Conservation (phyloP, 2,113 vertebrate genomes). For the Nannospalax galili region DNA sequence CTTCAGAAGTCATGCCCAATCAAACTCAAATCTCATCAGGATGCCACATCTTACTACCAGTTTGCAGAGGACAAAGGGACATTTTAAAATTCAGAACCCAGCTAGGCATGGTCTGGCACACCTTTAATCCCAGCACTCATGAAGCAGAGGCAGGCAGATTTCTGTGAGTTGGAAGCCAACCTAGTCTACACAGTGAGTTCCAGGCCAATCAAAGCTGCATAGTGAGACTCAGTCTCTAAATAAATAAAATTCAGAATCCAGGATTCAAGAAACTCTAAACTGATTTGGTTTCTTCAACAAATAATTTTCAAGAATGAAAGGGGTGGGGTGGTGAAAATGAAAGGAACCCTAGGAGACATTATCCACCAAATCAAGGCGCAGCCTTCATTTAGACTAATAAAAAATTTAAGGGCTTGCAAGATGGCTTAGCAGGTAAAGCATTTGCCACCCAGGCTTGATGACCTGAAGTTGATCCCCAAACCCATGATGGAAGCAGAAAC, state of each 20-base stretch:
- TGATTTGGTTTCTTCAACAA: constrained; percentile 6
- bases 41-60: background rate
- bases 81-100: no score
- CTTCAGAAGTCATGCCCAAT: background rate
- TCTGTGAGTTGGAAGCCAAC: no score
- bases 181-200: no score
- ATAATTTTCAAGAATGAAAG: background rate
- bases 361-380: background rate
- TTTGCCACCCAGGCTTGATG: background rate
- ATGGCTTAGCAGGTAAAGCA: background rate
- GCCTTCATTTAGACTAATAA: background rate
- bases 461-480: background rate
- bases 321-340: background rate
- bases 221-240: no score
- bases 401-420: background rate
- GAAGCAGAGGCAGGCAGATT: no score
- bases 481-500: background rate
- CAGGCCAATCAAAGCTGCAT: no score
- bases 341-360: background rate
- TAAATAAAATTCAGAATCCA: background rate
- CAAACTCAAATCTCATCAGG: background rate
- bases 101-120: no score
- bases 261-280: background rate
- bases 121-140: background rate
- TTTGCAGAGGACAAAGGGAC: background rate